These are phyloP conservation scores for Odontophorus gujanensis DNA, from an alignment of 2,113 vertebrate genomes.

Conservation along the genomic window DNA sequence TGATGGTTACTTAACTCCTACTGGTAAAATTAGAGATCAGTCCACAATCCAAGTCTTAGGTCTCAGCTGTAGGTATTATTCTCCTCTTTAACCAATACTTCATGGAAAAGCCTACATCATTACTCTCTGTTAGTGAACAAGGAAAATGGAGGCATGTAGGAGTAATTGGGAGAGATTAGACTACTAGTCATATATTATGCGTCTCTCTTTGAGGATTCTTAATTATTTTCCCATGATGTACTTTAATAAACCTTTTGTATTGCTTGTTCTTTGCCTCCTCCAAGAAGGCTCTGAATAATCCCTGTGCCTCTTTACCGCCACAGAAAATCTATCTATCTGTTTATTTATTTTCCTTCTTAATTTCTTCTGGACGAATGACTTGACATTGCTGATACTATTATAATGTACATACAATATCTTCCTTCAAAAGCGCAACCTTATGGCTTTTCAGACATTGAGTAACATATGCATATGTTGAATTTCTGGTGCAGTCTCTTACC, in stretches of 20 bases:
- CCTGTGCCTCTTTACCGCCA: neutral
- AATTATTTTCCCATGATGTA: neutral
- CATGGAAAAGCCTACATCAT: slow-evolving; percentile 47
- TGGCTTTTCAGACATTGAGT: neutral
- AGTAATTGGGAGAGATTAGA: neutral
- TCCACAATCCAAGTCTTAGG: slow-evolving; percentile 45
- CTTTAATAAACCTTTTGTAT: neutral
- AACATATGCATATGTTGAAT: neutral
- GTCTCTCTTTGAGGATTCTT: neutral
- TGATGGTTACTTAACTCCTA: slow-evolving; percentile 57
- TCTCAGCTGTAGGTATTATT: slow-evolving; percentile 58
- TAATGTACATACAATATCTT: neutral
- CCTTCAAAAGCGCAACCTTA: neutral
- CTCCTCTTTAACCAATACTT: slow-evolving; percentile 43
- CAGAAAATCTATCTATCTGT: neutral
- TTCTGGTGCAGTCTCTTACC: slow-evolving; percentile 15
- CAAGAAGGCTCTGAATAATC: neutral
- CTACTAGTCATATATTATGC: neutral
- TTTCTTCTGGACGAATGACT: neutral
- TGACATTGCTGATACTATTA: neutral
- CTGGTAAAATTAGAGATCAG: slow-evolving; percentile 55
- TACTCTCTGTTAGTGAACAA: slow-evolving; percentile 27
- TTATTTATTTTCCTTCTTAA: accelerated
- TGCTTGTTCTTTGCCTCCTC: neutral
- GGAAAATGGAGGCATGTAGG: neutral